Evolutionary conservation across 2,888 invertebrate genomes (phyloP), one percentile per base, ranked within the genome.

Genomic region (Papilio protenor): DNA sequence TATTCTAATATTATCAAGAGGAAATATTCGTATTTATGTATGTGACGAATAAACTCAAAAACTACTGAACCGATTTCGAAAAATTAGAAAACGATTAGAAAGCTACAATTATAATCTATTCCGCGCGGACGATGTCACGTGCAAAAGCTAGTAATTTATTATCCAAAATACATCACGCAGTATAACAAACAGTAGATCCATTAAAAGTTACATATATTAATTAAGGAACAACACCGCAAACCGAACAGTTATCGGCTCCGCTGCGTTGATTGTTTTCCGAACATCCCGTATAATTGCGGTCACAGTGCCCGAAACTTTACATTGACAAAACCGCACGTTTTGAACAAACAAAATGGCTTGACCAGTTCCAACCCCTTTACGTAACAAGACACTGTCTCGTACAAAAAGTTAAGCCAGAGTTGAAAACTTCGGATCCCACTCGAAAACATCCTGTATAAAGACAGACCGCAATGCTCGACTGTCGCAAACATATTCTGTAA

Each of bases 191-290:
- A 57, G 59, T 69, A 61, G 69, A 74, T 77, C 40, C 33, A 75
- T 71, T 57, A 76, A 64, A 79, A 76, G 73, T 73, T 70, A 66
- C 77, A 40, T 74, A 78, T 72, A 74, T 76, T 69, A 66, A 76
- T 76, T 75, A 75, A 78, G 21, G 73, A 80, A 72, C 72, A 27
- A 59, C 76, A 84, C 85, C 85, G 76, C 85, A 85, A 76, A 78
- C 84, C 72, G 81, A 79, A 85, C 84, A 82, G 87, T 84, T 82
- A 85, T 81, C 78, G 82, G 79, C 84, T 86, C 81, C 83, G 82
- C 80, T 83, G 81, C 82, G 85, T 86, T 89, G 88, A 91, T 92
- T 93, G 91, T 91, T 90, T 90, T 87, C 88, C 84, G 82, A 88
- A 89, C 69, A 86, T 81, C 84, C 81, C 87, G 89, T 89, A 84